Evolutionary conservation across 2,888 invertebrate species (phyloP).

Genomic region (Dexiosoma caninum): DNA sequence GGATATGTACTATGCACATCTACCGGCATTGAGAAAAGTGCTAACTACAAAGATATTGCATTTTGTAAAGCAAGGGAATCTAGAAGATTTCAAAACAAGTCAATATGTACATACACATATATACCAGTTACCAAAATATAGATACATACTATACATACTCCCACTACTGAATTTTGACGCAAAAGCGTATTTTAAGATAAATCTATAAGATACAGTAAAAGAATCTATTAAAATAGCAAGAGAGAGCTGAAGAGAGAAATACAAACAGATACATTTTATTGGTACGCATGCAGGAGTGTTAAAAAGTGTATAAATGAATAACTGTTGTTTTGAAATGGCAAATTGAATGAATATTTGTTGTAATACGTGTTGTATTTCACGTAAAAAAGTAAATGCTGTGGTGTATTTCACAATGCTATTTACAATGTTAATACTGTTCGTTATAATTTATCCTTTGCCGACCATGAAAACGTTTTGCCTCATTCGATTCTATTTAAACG

Average conservation of each 20-base stretch:
- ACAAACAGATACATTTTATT: neutral
- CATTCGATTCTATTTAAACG: too few species aligned
- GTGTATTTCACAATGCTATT: too few species aligned
- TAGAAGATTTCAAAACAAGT: conserved; percentile 20
- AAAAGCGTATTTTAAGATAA: conserved; percentile 22
- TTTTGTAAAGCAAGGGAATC: conserved; percentile 43
- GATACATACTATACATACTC: neutral
- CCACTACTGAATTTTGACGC: conserved; percentile 2
- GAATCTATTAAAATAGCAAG: neutral
- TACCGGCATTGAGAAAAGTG: neutral
- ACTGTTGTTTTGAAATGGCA: conserved; percentile 21
- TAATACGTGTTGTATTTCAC: conserved; percentile 15
- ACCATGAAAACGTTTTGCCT: too few species aligned
- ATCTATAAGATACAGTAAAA: neutral
- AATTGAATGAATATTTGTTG: neutral
- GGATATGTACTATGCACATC: neutral
- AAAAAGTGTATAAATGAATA: conserved; percentile 26
- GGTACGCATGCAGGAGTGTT: neutral
- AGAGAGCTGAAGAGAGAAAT: neutral
- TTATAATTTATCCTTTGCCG: too few species aligned
- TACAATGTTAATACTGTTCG: too few species aligned
- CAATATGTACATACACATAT: neutral
- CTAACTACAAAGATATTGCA: neutral
- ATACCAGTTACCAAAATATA: neutral
- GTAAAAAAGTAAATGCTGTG: neutral